A percentile compares a stretch with the other conserved stretches of the same genome.
Evolutionary conservation across 92 coral and sea anemone genomes (phyloP).

Genomic region (Bergia sp.): DNA sequence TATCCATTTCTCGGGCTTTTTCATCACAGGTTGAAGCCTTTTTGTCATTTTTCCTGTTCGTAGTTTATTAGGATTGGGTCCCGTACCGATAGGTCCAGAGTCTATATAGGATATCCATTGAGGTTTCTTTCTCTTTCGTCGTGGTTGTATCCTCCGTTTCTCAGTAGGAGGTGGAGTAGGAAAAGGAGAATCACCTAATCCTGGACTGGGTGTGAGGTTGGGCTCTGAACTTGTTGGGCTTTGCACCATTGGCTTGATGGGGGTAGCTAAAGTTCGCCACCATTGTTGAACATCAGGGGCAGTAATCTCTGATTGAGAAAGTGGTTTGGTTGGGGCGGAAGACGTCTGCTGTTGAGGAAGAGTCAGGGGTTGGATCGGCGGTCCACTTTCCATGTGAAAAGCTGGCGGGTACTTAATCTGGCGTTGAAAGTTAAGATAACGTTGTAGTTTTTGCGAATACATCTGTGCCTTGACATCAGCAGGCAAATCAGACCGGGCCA

Average conservation of each 20-base stretch:
- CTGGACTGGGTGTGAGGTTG: background rate
- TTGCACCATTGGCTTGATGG: slow-evolving; percentile 6
- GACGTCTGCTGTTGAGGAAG: slow-evolving; percentile 17
- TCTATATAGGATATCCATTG: background rate
- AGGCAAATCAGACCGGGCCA: background rate
- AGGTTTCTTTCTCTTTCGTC: slow-evolving; percentile 1
- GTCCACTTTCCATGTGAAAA: background rate
- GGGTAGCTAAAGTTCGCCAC: slow-evolving; percentile 24
- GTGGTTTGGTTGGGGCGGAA: slow-evolving; percentile 20
- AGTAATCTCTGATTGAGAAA: background rate
- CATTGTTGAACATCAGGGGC: slow-evolving; percentile 7
- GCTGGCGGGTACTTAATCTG: background rate
- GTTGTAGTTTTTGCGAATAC: background rate
- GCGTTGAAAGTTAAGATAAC: background rate
- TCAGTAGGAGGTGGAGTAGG: background rate
- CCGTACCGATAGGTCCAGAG: background rate
- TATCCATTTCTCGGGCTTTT: too few relatives aligned
- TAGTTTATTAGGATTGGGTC: background rate
- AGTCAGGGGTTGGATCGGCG: slow-evolving; percentile 29
- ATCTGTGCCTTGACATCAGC: background rate
- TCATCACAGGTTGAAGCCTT: too few relatives aligned
- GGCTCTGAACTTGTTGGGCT: background rate
- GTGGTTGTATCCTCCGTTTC: background rate
- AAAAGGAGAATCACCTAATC: background rate
- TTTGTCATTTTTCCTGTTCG: background rate